Percentiles rank a stretch among this genome's conserved stretches.
These are phyloP conservation scores for Andrena dorsata DNA, from an alignment of 2,888 invertebrate genomes.

Conservation along the genomic window DNA sequence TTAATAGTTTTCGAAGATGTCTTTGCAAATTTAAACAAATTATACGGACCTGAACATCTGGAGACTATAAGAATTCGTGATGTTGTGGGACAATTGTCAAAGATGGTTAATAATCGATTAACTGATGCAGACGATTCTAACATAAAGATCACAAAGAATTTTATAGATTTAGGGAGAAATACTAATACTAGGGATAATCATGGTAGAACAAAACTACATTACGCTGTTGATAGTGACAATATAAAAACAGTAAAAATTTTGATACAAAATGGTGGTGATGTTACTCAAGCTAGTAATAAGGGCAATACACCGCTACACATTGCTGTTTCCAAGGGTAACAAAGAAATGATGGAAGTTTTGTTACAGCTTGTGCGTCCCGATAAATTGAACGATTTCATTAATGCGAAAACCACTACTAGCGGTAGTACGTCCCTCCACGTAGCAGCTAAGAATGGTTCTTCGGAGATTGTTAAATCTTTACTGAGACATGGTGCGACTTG, in stretches of 20 bases:
- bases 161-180: background rate
- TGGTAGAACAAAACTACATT: background rate
- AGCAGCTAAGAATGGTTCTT: conserved; percentile 6
- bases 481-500: conserved; percentile 1
- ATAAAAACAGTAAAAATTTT: background rate
- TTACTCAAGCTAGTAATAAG: background rate
- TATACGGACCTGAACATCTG: background rate
- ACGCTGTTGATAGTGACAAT: background rate
- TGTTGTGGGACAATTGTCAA: background rate
- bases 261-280: background rate
- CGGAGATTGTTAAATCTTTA: background rate
- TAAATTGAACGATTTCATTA: background rate
- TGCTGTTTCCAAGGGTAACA: background rate
- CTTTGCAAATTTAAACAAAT: background rate
- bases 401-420: background rate
- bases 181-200: too few species aligned
- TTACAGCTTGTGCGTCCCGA: background rate
- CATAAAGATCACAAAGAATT: too few species aligned
- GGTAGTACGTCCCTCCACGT: background rate
- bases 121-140: background rate
- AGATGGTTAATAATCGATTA: background rate
- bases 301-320: background rate
- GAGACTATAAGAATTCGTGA: background rate
- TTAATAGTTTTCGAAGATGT: background rate
- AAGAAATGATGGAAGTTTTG: background rate